phyloP scores from a whole-genome alignment of 1,140 invertebrate species.

The Aradophagus sp. region DNA sequence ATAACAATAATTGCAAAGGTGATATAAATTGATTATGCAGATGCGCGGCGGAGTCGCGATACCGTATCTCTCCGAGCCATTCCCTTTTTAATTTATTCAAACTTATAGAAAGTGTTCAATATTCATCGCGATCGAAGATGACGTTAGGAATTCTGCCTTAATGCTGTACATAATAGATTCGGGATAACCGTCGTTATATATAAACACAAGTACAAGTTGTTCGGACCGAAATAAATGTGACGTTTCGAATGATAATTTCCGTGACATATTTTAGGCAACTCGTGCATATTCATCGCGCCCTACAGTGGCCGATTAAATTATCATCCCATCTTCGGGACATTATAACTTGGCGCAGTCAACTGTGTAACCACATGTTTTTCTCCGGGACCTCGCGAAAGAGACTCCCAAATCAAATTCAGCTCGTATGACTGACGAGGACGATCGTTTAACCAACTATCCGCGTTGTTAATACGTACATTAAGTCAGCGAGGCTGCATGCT shows the following conservation, averaged over 20 bases:
- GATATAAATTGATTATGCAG: conserved; percentile 47
- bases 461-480: no score
- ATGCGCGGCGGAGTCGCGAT: conserved; percentile 7
- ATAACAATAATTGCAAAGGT: conserved; percentile 15
- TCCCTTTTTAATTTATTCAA: conserved; percentile 49
- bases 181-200: no score
- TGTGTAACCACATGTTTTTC: no score
- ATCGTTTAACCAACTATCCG: no score
- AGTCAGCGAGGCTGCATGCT: no score
- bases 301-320: conserved; percentile 7
- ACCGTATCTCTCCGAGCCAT: conserved; percentile 34
- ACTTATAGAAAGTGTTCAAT: conserved; percentile 45
- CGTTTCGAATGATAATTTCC: conserved; percentile 14
- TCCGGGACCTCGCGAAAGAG: no score
- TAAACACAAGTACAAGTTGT: conserved; percentile 3
- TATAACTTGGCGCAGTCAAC: no score
- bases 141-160: conserved; percentile 16
- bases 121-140: conserved; percentile 38
- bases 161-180: conserved; percentile 34
- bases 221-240: conserved; percentile 22
- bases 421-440: no score
- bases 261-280: conserved; percentile 5
- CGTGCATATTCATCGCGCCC: conserved; percentile 14
- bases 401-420: no score
- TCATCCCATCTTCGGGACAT: no score